phyloP scores from a whole-genome alignment of 2,888 invertebrate genomes.

The Xestia c-nigrum region DNA sequence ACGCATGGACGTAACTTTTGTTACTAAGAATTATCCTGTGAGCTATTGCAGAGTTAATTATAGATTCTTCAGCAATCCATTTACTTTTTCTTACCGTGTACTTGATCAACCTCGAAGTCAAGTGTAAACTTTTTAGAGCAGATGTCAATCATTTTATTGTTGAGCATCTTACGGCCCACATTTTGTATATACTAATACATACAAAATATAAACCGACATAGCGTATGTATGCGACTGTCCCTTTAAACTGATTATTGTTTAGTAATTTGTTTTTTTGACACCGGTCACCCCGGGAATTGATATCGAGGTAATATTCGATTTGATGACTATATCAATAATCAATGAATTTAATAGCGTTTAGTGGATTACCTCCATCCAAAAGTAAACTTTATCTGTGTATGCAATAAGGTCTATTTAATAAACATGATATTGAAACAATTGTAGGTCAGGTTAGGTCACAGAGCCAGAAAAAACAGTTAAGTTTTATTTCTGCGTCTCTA shows the following conservation, averaged over 20 bases:
- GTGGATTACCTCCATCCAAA: background rate
- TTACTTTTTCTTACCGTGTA: too few relatives aligned
- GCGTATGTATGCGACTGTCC: too few relatives aligned
- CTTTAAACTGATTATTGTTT: too few relatives aligned
- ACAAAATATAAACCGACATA: too few relatives aligned
- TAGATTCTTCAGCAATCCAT: background rate
- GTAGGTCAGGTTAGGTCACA: background rate
- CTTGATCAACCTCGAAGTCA: too few relatives aligned
- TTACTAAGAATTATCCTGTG: background rate
- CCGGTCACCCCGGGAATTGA: too few relatives aligned
- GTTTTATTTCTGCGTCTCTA: conserved; percentile 2
- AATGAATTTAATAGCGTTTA: background rate
- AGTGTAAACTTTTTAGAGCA: too few relatives aligned
- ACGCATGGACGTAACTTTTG: background rate
- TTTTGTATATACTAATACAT: too few relatives aligned
- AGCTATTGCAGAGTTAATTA: background rate
- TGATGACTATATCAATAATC: background rate
- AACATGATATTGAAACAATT: background rate
- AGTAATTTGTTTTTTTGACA: too few relatives aligned
- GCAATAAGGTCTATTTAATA: background rate
- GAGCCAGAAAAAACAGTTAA: background rate
- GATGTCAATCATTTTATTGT: too few relatives aligned
- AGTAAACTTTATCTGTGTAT: background rate
- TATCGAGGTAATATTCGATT: too few relatives aligned
- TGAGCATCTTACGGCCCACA: too few relatives aligned